Conservation (phyloP, 2,888 invertebrate species). For the Disparrhopalites patrizii region DNA sequence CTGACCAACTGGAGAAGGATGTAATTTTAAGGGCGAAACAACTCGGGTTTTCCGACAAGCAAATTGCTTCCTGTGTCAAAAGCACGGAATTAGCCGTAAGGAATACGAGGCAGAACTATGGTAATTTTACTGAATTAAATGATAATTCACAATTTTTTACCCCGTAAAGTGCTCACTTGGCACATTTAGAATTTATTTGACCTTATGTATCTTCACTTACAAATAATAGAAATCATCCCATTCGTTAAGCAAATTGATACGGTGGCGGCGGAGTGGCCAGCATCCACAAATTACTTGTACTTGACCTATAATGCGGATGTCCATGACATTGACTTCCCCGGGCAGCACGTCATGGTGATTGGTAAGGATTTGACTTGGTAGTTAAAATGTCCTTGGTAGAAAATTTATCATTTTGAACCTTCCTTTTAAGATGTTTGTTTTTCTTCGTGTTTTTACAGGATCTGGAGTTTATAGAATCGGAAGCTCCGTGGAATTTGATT, state of each 20-base stretch:
- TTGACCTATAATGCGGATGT: slow-evolving; percentile 86
- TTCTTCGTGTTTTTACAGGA: slow-evolving; percentile 51
- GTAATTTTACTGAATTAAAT: slow-evolving; percentile 41
- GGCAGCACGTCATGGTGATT: slow-evolving; percentile 78
- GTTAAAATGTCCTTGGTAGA: no score
- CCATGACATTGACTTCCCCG: slow-evolving; percentile 74
- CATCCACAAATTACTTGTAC: slow-evolving; percentile 97
- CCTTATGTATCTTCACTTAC: not conserved
- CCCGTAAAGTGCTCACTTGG: not conserved
- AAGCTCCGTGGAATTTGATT: slow-evolving; percentile 99
- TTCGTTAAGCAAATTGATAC: slow-evolving; percentile 97
- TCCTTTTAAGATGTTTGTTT: no score
- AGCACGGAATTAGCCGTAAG: slow-evolving; percentile 82
- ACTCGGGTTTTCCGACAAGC: slow-evolving; percentile 94
- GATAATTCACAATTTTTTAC: not conserved
- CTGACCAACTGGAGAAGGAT: slow-evolving; percentile 60
- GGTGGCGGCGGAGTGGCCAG: slow-evolving; percentile 99
- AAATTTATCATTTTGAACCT: no score
- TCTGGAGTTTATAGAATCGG: slow-evolving; percentile 96
- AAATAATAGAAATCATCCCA: slow-evolving; percentile 63
- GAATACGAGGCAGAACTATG: slow-evolving; percentile 66
- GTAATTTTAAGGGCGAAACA: slow-evolving; percentile 78
- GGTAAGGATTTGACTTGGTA: slow-evolving; percentile 56
- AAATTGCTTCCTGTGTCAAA: slow-evolving; percentile 81
- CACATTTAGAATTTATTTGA: not conserved